Percentiles rank a stretch among this genome's conserved stretches.
These are phyloP conservation scores for Sterrhoptilus dennistouni DNA, from an alignment of 2,113 vertebrate species.

Conservation along the genomic window DNA sequence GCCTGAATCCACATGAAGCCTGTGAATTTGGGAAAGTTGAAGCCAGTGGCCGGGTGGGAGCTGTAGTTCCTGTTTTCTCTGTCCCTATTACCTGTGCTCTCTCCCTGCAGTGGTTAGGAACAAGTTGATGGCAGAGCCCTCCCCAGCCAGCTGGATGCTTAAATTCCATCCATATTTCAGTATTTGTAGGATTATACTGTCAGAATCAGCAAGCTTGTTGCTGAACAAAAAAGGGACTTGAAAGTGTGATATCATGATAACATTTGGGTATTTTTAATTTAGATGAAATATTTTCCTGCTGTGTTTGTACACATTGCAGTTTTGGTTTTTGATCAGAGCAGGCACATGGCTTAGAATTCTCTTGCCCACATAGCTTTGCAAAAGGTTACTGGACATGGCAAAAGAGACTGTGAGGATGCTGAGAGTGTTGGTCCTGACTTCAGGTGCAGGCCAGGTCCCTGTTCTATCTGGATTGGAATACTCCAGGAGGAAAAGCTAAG, in stretches of 20 bases:
- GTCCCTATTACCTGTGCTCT: rapidly evolving
- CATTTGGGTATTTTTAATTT: neutral
- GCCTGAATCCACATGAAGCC: neutral
- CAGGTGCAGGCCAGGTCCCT: neutral
- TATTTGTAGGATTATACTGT: neutral
- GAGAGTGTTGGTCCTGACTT: neutral
- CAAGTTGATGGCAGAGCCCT: neutral
- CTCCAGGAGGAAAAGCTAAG: neutral
- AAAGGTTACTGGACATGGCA: rapidly evolving
- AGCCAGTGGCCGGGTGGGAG: neutral
- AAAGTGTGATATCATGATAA: neutral
- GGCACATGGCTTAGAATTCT: neutral
- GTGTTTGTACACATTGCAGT: rapidly evolving
- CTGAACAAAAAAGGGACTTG: neutral
- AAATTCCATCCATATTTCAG: rapidly evolving
- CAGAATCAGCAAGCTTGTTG: neutral
- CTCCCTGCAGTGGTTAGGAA: neutral
- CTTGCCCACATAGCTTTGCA: rapidly evolving
- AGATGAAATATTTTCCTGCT: neutral
- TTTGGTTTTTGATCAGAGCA: neutral
- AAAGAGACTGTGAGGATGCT: neutral
- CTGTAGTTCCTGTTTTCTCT: neutral
- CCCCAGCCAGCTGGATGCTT: neutral
- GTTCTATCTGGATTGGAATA: neutral
- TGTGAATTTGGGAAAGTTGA: neutral